Evolutionary conservation across 2,113 vertebrate genomes (phyloP).

Genomic region (Petaurus breviceps): DNA sequence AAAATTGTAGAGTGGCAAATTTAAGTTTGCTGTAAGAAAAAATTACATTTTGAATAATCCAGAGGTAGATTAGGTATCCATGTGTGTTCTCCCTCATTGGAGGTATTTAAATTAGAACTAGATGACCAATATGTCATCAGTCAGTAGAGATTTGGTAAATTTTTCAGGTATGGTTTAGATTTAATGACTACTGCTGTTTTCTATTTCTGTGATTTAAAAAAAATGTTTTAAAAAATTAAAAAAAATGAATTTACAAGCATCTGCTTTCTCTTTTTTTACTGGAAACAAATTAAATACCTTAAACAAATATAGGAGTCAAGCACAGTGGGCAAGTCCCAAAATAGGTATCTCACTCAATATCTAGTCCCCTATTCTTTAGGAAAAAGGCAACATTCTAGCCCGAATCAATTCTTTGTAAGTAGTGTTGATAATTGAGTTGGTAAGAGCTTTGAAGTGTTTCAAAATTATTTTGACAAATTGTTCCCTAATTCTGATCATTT

Average conservation of each 20-base stretch:
- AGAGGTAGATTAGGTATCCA: not conserved
- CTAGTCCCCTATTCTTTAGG: not conserved
- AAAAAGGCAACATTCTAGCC: not conserved
- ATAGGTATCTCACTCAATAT: not conserved
- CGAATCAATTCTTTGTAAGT: not conserved
- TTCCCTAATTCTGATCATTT: not conserved
- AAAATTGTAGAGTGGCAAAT: not conserved
- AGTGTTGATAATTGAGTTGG: not conserved
- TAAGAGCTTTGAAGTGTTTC: not conserved
- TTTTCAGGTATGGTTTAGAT: not conserved
- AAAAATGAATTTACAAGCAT: not conserved
- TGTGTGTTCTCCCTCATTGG: too few relatives aligned
- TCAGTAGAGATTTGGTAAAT: not conserved
- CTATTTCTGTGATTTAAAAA: not conserved
- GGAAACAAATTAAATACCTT: not conserved
- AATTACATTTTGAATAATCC: not conserved
- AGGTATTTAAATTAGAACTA: not conserved
- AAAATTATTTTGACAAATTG: not conserved
- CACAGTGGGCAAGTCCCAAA: not conserved
- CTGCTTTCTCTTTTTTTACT: not conserved
- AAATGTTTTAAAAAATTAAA: not conserved
- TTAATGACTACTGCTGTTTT: not conserved
- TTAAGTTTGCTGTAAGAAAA: not conserved
- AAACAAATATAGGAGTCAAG: not conserved
- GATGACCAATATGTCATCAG: not conserved